Percentiles rank a stretch among this genome's conserved stretches.
Conservation (phyloP, 2,888 invertebrate genomes). For the Diploptera punctata region DNA sequence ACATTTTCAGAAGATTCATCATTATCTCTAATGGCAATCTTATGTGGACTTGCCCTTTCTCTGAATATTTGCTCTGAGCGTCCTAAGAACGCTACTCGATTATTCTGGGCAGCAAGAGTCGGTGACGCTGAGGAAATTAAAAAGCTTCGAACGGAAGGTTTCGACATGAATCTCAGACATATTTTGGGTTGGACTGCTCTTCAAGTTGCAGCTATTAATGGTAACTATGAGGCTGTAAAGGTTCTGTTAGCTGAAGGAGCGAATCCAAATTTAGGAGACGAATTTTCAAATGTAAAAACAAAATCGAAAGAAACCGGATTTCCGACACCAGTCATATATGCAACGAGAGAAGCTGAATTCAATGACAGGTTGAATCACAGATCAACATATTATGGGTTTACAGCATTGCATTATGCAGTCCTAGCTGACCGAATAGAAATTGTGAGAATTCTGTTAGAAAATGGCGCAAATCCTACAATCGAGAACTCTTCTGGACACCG, state of each 20-base stretch:
- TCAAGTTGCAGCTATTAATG: constrained; percentile 84
- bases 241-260: constrained; percentile 75
- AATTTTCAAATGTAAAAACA: constrained; percentile 72
- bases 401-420: constrained; percentile 88
- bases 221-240: constrained; percentile 65
- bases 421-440: constrained; percentile 71
- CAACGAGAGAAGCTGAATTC: constrained; percentile 83
- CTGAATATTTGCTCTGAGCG: too few species aligned
- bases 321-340: constrained; percentile 74
- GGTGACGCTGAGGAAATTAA: constrained; percentile 59
- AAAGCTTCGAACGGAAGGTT: constrained; percentile 57
- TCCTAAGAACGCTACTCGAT: constrained; percentile 53
- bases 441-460: constrained; percentile 70
- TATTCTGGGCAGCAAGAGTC: constrained; percentile 60
- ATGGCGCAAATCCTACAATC: constrained; percentile 75
- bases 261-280: constrained; percentile 76
- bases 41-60: too few species aligned
- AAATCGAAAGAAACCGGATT: constrained; percentile 70
- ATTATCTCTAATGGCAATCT: too few species aligned
- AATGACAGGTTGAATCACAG: constrained; percentile 70
- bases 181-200: constrained; percentile 86
- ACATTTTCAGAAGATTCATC: too few species aligned
- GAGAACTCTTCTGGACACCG: constrained; percentile 81
- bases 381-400: constrained; percentile 83
- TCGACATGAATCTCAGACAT: constrained; percentile 74